A percentile compares a stretch with the other conserved stretches of the same genome.
Conservation (phyloP, 1,140 invertebrate genomes). For the Drosophila bocki region DNA sequence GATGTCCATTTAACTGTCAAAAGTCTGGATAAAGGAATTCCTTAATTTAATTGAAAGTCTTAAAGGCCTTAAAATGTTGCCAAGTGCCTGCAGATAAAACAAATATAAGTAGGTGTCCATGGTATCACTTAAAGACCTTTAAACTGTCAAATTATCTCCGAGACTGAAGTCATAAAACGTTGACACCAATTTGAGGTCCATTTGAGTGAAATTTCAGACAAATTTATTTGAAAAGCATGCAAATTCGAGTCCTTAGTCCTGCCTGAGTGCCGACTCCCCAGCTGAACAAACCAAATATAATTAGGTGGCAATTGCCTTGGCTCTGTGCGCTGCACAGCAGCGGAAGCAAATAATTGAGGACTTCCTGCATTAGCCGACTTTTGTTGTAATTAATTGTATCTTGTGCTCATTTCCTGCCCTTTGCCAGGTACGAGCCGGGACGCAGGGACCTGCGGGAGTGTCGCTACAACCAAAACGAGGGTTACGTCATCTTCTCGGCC, state of each 20-base stretch:
- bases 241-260: background rate
- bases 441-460: constrained; percentile 87
- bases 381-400: constrained; percentile 35
- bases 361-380: constrained; percentile 43
- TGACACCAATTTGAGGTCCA: constrained; percentile 9
- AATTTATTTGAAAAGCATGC: constrained; percentile 10
- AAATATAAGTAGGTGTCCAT: background rate
- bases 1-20: background rate
- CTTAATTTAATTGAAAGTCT: background rate
- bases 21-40: background rate
- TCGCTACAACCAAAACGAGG: constrained; percentile 92
- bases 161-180: background rate
- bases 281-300: constrained; percentile 40
- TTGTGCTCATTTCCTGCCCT: constrained; percentile 27
- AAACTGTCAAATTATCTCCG: background rate
- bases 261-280: background rate
- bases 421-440: constrained; percentile 89
- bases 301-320: constrained; percentile 35
- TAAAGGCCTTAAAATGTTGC: background rate
- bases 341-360: constrained; percentile 27
- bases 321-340: background rate
- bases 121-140: background rate
- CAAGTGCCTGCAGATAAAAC: background rate
- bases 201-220: constrained; percentile 3
- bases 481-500: constrained; percentile 94